Base-by-base conservation (phyloP, 2,888 invertebrate genomes). In the Thumatha senex region DNA sequence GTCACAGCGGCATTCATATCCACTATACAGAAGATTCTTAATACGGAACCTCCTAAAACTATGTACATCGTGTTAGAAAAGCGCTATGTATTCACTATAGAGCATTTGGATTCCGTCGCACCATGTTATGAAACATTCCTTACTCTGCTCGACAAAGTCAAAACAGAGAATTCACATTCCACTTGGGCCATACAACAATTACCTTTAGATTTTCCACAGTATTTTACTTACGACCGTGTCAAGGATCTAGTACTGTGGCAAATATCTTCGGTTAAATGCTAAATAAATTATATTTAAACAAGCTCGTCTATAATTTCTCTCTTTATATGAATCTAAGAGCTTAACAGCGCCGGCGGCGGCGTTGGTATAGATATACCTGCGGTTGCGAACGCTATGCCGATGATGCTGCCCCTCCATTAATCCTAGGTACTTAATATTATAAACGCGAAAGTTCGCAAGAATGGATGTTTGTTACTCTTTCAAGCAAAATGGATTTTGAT, bases 41-140 rank as follows among this genome's bases (percentile, higher is more conserved):
- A 91, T 55, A 85, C 88, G 3, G 86, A 93, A 5, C 91, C 93
- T 10, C 85, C 88, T n/a, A 95, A 95, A 77, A 92, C 88, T 0
- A 83, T 96, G 15, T 96, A 95, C 70, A 89, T 97, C 30, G 96
- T 96, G 2, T 74, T 97, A 60, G 97, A 98, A 78, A 97, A 97
- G 78, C 94, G 97, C 46, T 97, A 94, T 79, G 97, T 97, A 7
- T 98, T 97, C 74, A 97, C 97, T 0, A 80, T 96, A 59, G 93
- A 94, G 11, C 96, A 97, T 70, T 92, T 96, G 78, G 96, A 97
- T 57, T 93, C 95, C 0, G 94, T 95, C n/a, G 97, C 97, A 0
- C 97, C 97, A 0, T 97, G 97, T 87, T 97, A 96, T 72, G 97
- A 97, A 73, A 95, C 96, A 87, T 97, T 97, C 85, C 84, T 96